Percentiles rank a stretch among this genome's conserved stretches.
phyloP scores from a whole-genome alignment of 2,797 vertebrate genomes.

The Brachymystax lenok region DNA sequence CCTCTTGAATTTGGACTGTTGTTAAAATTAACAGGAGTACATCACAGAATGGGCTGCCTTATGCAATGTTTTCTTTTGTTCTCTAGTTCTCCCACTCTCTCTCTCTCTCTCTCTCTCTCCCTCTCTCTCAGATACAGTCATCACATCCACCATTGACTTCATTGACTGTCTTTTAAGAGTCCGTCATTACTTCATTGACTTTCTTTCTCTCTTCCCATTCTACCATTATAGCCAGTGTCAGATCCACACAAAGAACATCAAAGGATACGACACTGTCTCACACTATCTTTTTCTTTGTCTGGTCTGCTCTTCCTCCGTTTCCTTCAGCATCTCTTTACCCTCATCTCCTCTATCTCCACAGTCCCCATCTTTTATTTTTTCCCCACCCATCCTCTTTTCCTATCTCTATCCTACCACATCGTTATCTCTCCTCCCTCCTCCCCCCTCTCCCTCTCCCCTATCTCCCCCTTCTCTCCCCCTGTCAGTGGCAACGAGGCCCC shows the following conservation, averaged over 20 bases:
- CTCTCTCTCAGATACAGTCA: neutral
- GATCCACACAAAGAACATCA: neutral
- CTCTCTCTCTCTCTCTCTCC: too few species aligned
- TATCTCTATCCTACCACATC: neutral
- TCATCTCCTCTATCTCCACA: conserved; percentile 11
- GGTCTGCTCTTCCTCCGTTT: conserved; percentile 11
- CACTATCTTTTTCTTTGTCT: conserved; percentile 5
- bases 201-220: conserved; percentile 22
- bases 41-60: conserved; percentile 8
- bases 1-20: conserved; percentile 69
- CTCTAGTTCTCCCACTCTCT: neutral
- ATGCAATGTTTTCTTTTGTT: neutral
- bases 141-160: neutral
- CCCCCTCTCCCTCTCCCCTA: conserved; percentile 7
- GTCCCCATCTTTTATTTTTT: conserved; percentile 5
- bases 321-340: conserved; percentile 2
- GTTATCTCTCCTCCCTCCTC: neutral
- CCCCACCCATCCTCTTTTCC: conserved; percentile 6
- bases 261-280: neutral
- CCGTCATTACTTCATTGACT: neutral
- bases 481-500: conserved; percentile 13
- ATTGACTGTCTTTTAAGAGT: neutral
- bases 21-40: conserved; percentile 66
- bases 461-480: conserved; percentile 14
- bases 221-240: conserved; percentile 11